Conservation (phyloP, 2,113 vertebrate genomes). For the Nothobranchius kuhntae region DNA sequence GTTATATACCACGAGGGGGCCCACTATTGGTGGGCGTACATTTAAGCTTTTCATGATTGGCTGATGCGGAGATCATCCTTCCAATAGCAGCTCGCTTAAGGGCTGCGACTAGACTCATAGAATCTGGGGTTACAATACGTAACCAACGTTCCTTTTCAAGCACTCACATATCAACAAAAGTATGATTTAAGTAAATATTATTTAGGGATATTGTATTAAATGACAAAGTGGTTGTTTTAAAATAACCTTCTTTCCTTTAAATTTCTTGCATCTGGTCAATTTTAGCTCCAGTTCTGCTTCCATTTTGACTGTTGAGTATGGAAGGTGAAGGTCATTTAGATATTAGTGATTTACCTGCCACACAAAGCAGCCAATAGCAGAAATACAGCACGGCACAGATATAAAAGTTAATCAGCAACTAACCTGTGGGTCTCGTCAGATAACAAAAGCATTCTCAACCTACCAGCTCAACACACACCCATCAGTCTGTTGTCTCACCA, state of each 20-base stretch:
- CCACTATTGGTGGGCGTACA: too few relatives aligned
- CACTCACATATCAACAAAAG: too few relatives aligned
- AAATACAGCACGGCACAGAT: slow-evolving; percentile 49
- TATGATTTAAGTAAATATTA: too few relatives aligned
- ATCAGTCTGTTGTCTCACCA: slow-evolving; percentile 20
- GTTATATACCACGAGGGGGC: too few relatives aligned
- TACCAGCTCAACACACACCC: slow-evolving; percentile 31
- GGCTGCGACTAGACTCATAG: too few relatives aligned
- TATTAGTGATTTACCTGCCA: slow-evolving; percentile 58
- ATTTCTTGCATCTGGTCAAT: background rate
- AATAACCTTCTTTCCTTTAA: too few relatives aligned
- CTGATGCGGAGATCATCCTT: too few relatives aligned
- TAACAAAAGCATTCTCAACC: slow-evolving; percentile 48
- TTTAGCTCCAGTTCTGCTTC: background rate
- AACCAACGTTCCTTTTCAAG: too few relatives aligned
- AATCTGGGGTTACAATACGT: too few relatives aligned
- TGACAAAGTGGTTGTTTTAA: background rate
- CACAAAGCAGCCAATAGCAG: slow-evolving; percentile 53
- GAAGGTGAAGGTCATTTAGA: slow-evolving; percentile 46
- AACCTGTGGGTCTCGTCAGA: slow-evolving; percentile 46
- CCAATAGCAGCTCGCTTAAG: too few relatives aligned
- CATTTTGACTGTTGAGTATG: slow-evolving; percentile 35
- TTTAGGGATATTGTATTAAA: too few relatives aligned
- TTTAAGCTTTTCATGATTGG: too few relatives aligned
- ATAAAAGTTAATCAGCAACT: slow-evolving; percentile 75